These are phyloP conservation scores for Lasioglossum marginatum DNA, from an alignment of 2,888 invertebrate species.

Conservation along the genomic window DNA sequence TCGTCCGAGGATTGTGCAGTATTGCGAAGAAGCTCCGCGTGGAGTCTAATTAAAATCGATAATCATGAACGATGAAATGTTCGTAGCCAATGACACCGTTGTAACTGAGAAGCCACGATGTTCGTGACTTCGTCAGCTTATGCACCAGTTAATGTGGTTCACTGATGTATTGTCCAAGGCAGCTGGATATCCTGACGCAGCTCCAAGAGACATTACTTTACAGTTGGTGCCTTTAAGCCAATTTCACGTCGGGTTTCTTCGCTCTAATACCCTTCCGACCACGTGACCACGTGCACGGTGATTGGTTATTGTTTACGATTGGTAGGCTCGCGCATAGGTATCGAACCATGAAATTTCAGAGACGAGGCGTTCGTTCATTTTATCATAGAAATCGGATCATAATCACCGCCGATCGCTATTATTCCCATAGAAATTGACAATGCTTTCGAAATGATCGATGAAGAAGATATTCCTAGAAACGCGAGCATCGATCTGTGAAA, in stretches of 20 bases:
- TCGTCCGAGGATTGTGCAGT: not conserved
- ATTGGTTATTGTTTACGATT: constrained; percentile 64
- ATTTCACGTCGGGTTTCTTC: constrained; percentile 77
- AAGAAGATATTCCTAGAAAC: constrained; percentile 11
- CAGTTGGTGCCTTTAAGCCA: constrained; percentile 72
- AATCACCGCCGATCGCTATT: not conserved
- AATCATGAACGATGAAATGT: constrained; percentile 42
- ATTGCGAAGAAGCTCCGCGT: not conserved
- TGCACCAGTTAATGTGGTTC: constrained; percentile 31
- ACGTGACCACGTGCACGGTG: constrained; percentile 65
- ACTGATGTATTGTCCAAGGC: constrained; percentile 60
- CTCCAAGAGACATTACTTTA: constrained; percentile 60
- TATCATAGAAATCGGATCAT: constrained; percentile 26
- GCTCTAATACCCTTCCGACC: constrained; percentile 74
- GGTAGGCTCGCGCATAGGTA: constrained; percentile 44
- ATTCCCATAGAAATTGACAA: constrained; percentile 24
- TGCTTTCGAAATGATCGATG: constrained; percentile 38
- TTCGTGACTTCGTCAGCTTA: constrained; percentile 62
- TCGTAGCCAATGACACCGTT: constrained; percentile 40
- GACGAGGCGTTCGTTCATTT: constrained; percentile 25
- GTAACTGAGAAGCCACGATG: constrained; percentile 53
- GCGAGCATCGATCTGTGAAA: constrained; percentile 63
- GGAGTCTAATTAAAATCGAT: constrained; percentile 27
- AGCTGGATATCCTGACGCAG: constrained; percentile 55
- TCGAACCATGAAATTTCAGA: constrained; percentile 42